Conservation (phyloP, 2,888 invertebrate species). For the Rhagophthalmus giganteus region DNA sequence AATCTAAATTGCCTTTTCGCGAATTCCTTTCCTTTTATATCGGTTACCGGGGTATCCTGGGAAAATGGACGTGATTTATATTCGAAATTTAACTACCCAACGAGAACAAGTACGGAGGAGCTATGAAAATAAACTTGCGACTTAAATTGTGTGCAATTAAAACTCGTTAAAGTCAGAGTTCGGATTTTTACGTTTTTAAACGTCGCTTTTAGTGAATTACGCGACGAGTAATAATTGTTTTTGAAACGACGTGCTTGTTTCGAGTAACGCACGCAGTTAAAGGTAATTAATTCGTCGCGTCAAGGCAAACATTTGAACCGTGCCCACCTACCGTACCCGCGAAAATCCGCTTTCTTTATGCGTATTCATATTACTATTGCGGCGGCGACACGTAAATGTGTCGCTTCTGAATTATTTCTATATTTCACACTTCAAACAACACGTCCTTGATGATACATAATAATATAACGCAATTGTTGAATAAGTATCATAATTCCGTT, state of each 20-base stretch:
- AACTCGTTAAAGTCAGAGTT: neutral
- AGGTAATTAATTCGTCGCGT: no score
- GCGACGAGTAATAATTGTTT: neutral
- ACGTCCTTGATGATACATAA: no score
- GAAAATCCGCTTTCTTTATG: no score
- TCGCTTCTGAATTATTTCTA: no score
- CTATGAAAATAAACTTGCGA: neutral
- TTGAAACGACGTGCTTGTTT: neutral
- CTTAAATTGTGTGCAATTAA: slow-evolving; percentile 5
- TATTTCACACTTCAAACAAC: no score
- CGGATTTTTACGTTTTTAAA: slow-evolving; percentile 1
- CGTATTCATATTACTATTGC: no score
- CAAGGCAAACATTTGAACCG: no score
- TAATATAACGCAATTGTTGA: no score
- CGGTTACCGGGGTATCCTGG: neutral
- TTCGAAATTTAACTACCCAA: neutral
- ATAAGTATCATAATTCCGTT: no score
- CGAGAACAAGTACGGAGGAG: neutral
- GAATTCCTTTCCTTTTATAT: neutral
- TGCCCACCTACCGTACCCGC: no score
- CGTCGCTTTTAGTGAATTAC: neutral
- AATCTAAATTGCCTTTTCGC: slow-evolving; percentile 5
- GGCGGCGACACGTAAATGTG: no score
- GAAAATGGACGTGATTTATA: slow-evolving; percentile 6
- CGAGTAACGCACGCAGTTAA: no score